Base-by-base conservation (phyloP, 2,113 vertebrate species). In the Mesoclemmys tuberculata region DNA sequence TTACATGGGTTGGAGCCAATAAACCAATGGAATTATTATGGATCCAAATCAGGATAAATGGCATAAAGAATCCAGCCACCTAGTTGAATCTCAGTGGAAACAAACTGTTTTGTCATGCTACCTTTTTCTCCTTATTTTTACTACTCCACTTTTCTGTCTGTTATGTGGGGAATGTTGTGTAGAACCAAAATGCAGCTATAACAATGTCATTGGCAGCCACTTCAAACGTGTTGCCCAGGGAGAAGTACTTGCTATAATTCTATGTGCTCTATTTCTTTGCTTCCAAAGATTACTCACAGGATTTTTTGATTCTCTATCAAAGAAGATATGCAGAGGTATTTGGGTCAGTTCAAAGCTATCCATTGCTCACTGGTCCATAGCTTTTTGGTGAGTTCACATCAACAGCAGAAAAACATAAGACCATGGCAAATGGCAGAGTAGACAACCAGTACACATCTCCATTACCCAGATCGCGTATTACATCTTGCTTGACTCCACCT, bases 121-220 rank as follows among this genome's bases (percentile, higher is more conserved):
- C 14, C 54, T 90, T 87, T 77, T 91, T 10, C 44, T 13, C 58
- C 61, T 44, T 74, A 8, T 4, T 48, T 80, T 88, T 46, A 41
- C 41, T 84, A 46, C 49, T 86, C 8, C 8, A 1, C 26, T 87
- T 89, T 38, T 18, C 38, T 77, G 51, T 49, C 78, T 78, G n/a
- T 38, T 84, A 75, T 90, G 49, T 31, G 44, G 55, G 85, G 10
- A 68, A 3, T 27, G 27, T 85, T 68, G 49, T 1, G 8, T 31
- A 56, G 61, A 88, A 79, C 52, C 79, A 95, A 85, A 75, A 89
- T 58, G 54, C 80, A 92, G 56, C 41, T 46, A 1, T 38, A 84
- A 79, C 75, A 80, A 46, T 75, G 54, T 74, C 26, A n/a, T 4
- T 14, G 4, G 26, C 29, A 79, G 78, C 54, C 61, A 49, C 74